These are phyloP conservation scores for Thaumatotibia leucotreta DNA, from an alignment of 1,140 invertebrate species.

Conservation along the genomic window DNA sequence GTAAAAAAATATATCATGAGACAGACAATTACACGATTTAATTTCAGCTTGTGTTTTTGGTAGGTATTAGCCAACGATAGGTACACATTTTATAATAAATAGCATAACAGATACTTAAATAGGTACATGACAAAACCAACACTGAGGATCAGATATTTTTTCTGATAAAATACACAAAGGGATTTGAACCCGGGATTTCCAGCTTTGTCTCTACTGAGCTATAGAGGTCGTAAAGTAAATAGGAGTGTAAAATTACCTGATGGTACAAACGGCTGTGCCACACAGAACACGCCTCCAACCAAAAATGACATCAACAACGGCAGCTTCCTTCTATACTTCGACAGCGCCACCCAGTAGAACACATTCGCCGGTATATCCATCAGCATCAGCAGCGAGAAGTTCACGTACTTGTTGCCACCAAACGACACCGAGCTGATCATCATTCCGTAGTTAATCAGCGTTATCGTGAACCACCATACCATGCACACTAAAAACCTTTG, in stretches of 20 bases:
- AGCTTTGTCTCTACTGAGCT: too few relatives aligned
- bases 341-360: slow-evolving; percentile 69
- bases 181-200: too few relatives aligned
- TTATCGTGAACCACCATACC: slow-evolving; percentile 85
- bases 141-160: too few relatives aligned
- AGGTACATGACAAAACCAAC: too few relatives aligned
- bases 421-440: slow-evolving; percentile 88
- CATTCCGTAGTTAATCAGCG: slow-evolving; percentile 89
- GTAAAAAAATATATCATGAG: too few relatives aligned
- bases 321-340: slow-evolving; percentile 51
- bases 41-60: too few relatives aligned
- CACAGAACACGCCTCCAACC: slow-evolving; percentile 55
- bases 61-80: too few relatives aligned
- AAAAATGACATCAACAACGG: slow-evolving; percentile 51
- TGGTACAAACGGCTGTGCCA: slow-evolving; percentile 56
- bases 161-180: too few relatives aligned
- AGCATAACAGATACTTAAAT: too few relatives aligned
- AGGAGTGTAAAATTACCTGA: slow-evolving; percentile 36
- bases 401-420: slow-evolving; percentile 82
- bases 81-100: too few relatives aligned
- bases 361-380: slow-evolving; percentile 86
- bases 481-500: slow-evolving; percentile 78
- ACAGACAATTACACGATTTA: too few relatives aligned
- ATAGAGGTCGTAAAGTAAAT: too few relatives aligned
- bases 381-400: slow-evolving; percentile 82